Base-by-base conservation (phyloP, 2,888 invertebrate genomes). In the Aspidiotus destructor region DNA sequence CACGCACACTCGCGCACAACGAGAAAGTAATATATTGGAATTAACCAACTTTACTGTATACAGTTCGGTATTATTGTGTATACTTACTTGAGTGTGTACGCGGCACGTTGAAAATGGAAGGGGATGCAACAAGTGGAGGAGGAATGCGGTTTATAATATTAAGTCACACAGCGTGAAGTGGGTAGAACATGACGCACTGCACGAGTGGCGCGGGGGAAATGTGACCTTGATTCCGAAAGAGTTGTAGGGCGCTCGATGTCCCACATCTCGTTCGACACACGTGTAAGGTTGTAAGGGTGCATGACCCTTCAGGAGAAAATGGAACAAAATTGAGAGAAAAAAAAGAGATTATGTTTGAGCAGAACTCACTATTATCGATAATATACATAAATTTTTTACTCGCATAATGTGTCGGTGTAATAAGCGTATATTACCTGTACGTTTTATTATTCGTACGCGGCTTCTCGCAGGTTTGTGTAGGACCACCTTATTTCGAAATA, bases 41-140 rank as follows among this genome's bases (percentile, higher is more conserved):
- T 58, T 58, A 28, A 58, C 58, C 40, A 40, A 58, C 58, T 58
- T 40, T 28, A 28, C 28, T 28, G 28, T 28, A 28, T 28, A 28
- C 28, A 28, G 28, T 28, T 28, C 28, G 28, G 28, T 28, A 28
- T 28, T 28, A 28, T 28, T 28, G 28, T 28, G 28, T n/a, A n/a
- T n/a, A n/a, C n/a, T n/a, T n/a, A n/a, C n/a, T n/a, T n/a, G n/a
- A n/a, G n/a, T 28, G 28, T 28, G 9, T 58, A 58, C 28, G 58
- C 58, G 17, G 58, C 28, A 28, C 9, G 58, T 58, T 58, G 28
- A 58, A 54, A 58, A 58, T 67, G 67, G 67, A 58, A 67, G 67
- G 67, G 67, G 67, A 58, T 67, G 67, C 67, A 67, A 67, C 67
- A 67, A 67, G 67, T 67, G 60, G 67, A 67, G 67, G 67, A 67